Evolutionary conservation across 2,888 invertebrate genomes (phyloP).

Genomic region (Homarus gammarus): DNA sequence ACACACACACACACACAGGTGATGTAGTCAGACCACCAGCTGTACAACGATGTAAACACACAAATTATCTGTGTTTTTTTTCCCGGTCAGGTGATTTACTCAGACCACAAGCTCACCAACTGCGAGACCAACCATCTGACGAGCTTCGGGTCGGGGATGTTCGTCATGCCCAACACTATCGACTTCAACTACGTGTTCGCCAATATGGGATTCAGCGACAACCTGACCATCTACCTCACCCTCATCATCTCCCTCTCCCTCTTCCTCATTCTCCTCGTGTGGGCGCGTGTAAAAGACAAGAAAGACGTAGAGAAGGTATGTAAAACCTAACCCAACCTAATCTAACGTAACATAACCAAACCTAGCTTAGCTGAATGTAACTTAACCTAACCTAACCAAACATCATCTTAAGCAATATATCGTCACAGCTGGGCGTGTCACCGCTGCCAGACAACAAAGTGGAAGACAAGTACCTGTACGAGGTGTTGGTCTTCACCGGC

Average conservation of each 20-base stretch:
- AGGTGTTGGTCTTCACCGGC: slow-evolving; percentile 77
- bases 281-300: slow-evolving; percentile 80
- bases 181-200: slow-evolving; percentile 80
- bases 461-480: slow-evolving; percentile 77
- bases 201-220: slow-evolving; percentile 79
- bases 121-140: slow-evolving; percentile 79
- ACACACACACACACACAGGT: background rate
- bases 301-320: slow-evolving; percentile 79
- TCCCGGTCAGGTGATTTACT: slow-evolving; percentile 25
- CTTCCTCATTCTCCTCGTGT: slow-evolving; percentile 79
- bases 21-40: background rate
- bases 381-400: too few relatives aligned
- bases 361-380: too few relatives aligned
- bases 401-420: too few relatives aligned
- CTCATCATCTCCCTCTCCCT: slow-evolving; percentile 79
- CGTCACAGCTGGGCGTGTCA: slow-evolving; percentile 76
- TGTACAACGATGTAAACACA: too few relatives aligned
- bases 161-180: slow-evolving; percentile 80
- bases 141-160: slow-evolving; percentile 80
- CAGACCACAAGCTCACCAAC: slow-evolving; percentile 1
- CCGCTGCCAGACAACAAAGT: slow-evolving; percentile 77
- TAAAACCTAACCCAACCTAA: too few relatives aligned
- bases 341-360: too few relatives aligned
- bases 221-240: slow-evolving; percentile 80
- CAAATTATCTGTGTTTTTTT: background rate